Base-by-base conservation (phyloP, 2,888 invertebrate genomes). In the Pristionchus maxplancki region DNA sequence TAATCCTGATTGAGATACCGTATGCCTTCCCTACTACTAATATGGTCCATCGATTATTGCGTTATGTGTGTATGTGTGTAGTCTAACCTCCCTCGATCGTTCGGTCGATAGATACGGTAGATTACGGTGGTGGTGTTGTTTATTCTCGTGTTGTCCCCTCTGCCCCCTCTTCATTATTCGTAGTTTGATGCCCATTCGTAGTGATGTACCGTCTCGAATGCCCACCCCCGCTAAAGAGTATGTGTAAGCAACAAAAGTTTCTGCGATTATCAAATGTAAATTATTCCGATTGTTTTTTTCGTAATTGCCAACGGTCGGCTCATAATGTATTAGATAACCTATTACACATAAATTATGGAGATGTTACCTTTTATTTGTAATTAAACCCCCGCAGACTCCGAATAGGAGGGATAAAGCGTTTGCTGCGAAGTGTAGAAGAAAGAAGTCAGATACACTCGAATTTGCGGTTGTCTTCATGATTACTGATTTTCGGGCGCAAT, bases 281-380 rank as follows among this genome's bases (percentile, higher is more conserved):
- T 64, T 64, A 64, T 64, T 64, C 31, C 8, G 5, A 31, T 28
- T 64, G 8, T 8, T 64, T 31, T 64, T 2, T 31, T 64, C 28
- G 64, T 31, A 64, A 64, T 28, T 64, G 28, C 64, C 64, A 64
- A 37, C 37, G 37, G 34, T 37, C 37, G 71, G 71, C 64, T 64
- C 64, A 71, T 34, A 37, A 71, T 37, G 71, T 71, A 71, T 71
- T 71, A 71, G 67, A 71, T 71, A 71, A 37, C 37, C 24, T 71
- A 71, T 71, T 71, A 64, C 71, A 71, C 24, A 71, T 71, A 71
- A 71, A 37, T 71, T 71, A 71, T 71, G 71, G 37, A 71, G 71
- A 71, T 15, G 5, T 71, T 34, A 15, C 17, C 24, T 20, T 53
- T 71, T 37, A 28, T 37, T n/a, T 71, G 71, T 71, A 71, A 64